Percentiles rank a stretch among this genome's conserved stretches.
phyloP scores from a whole-genome alignment of 2,113 vertebrate genomes.

The Oncorhynchus keta region DNA sequence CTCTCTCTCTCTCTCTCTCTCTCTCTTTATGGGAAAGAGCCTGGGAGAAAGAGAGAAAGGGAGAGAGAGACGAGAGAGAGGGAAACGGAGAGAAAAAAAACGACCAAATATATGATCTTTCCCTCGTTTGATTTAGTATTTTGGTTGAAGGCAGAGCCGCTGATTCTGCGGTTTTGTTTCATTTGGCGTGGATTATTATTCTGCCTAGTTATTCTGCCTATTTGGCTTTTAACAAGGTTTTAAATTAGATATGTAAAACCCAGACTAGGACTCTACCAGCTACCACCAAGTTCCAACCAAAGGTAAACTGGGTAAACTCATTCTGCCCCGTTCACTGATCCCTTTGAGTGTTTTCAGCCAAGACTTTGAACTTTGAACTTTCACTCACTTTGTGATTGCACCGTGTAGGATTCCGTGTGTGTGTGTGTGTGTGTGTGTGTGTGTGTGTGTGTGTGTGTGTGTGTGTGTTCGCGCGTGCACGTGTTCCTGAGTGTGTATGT shows the following conservation, averaged over 20 bases:
- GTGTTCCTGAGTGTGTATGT: conserved; percentile 19
- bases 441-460: not conserved
- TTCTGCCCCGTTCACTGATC: conserved; percentile 7
- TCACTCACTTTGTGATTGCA: not conserved
- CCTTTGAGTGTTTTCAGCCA: not conserved
- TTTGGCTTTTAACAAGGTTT: conserved; percentile 69
- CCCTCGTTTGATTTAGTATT: conserved; percentile 54
- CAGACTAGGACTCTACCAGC: conserved; percentile 49
- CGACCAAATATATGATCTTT: conserved; percentile 42
- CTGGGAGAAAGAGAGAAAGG: not conserved
- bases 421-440: conserved; percentile 8
- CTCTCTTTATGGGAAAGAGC: conserved; percentile 40
- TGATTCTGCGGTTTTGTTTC: conserved; percentile 52
- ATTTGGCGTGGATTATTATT: conserved; percentile 64
- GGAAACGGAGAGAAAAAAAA: no score
- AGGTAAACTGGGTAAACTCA: conserved; percentile 44
- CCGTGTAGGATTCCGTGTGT: not conserved
- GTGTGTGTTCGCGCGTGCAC: no score
- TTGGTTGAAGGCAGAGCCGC: conserved; percentile 42
- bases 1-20: conserved; percentile 9
- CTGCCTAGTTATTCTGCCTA: conserved; percentile 64
- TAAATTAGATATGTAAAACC: conserved; percentile 52
- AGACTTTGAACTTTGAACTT: not conserved
- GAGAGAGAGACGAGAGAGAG: no score
- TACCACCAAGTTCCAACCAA: conserved; percentile 52